These are phyloP conservation scores for Karalla daura DNA, from an alignment of 2,797 vertebrate species.

Conservation along the genomic window DNA sequence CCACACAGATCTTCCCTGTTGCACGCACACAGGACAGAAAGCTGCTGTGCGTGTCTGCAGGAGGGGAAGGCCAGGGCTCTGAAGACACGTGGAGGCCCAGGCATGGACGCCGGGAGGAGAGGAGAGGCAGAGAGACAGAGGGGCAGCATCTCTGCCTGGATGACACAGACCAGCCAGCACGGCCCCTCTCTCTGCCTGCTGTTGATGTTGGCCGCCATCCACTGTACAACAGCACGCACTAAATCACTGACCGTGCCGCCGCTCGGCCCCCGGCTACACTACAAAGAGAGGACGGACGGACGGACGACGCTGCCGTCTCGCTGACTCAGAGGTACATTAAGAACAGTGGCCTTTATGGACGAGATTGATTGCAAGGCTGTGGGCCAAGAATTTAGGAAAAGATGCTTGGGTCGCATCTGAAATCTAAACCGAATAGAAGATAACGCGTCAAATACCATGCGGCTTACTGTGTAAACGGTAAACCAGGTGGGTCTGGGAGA, in stretches of 20 bases:
- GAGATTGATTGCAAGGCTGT: slow-evolving; percentile 5
- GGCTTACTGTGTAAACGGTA: too few relatives aligned
- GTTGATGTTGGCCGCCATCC: slow-evolving; percentile 22
- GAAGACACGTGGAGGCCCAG: slow-evolving; percentile 9
- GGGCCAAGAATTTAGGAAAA: too few relatives aligned
- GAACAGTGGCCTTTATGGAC: slow-evolving; percentile 13
- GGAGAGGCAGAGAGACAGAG: neutral
- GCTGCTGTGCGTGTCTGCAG: neutral
- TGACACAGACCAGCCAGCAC: slow-evolving; percentile 6
- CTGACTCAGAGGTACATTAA: slow-evolving; percentile 39
- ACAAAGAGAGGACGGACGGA: neutral
- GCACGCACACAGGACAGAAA: slow-evolving; percentile 8
- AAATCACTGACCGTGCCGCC: slow-evolving; percentile 15
- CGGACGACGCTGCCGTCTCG: slow-evolving; percentile 4
- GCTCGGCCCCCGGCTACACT: slow-evolving; percentile 9
- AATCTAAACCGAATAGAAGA: too few relatives aligned
- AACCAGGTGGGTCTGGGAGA: neutral
- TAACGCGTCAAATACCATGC: too few relatives aligned
- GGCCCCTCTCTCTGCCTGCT: neutral
- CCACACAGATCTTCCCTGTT: neutral
- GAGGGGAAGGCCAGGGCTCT: neutral
- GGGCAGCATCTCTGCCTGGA: slow-evolving; percentile 7
- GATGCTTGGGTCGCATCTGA: too few relatives aligned
- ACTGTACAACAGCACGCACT: slow-evolving; percentile 10
- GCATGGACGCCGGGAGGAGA: neutral